Conservation (phyloP, 2,888 invertebrate genomes). For the Acanthosepion esculentum region DNA sequence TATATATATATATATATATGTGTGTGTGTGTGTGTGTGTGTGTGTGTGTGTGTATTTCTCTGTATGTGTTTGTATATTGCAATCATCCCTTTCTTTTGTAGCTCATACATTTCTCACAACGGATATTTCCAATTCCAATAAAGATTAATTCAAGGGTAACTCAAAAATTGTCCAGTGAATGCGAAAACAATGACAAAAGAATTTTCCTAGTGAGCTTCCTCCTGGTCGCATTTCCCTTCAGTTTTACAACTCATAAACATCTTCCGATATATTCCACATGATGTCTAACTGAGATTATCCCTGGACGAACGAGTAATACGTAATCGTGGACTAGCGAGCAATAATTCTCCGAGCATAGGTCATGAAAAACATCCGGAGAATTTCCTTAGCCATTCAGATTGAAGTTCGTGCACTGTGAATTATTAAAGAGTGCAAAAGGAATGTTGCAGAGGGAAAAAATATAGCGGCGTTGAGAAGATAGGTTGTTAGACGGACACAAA, state of each 20-base stretch:
- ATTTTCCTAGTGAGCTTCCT: neutral
- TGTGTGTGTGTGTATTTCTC: too few species aligned
- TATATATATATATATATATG: too few species aligned
- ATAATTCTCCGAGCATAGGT: neutral
- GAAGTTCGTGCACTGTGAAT: neutral
- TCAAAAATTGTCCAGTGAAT: neutral
- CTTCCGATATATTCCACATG: neutral
- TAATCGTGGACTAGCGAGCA: neutral
- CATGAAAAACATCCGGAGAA: neutral
- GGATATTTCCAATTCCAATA: neutral
- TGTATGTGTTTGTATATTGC: too few species aligned
- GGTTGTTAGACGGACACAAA: neutral
- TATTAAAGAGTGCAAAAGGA: neutral
- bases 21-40: too few species aligned
- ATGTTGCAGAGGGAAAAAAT: neutral
- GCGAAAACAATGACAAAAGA: neutral
- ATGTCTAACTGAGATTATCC: neutral
- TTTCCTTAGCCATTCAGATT: neutral
- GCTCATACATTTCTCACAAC: neutral
- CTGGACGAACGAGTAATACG: neutral
- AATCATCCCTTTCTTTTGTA: too few species aligned
- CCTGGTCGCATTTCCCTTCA: neutral
- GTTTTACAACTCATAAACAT: conserved; percentile 5
- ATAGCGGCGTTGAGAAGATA: neutral
- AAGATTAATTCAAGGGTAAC: neutral